Evolutionary conservation across 2,797 vertebrate species (phyloP).

Genomic region (Brachyalestes nurse): DNA sequence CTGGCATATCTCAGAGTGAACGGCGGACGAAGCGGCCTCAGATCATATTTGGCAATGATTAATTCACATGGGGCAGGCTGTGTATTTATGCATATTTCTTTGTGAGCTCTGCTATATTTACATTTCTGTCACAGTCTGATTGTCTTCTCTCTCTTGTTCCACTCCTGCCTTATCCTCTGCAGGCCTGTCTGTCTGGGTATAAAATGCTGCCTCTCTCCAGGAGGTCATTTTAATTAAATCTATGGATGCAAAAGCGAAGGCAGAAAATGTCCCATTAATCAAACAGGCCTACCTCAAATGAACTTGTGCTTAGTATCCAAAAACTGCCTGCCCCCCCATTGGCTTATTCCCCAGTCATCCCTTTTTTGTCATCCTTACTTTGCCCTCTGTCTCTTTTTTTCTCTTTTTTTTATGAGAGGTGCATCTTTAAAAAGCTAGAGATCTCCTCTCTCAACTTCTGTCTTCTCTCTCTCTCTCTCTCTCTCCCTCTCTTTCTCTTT

Average conservation of each 20-base stretch:
- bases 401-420: background rate
- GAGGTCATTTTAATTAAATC: constrained; percentile 64
- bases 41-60: constrained; percentile 43
- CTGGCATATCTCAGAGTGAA: constrained; percentile 11
- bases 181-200: constrained; percentile 46
- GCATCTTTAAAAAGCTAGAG: background rate
- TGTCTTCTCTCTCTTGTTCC: constrained; percentile 41
- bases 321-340: constrained; percentile 23
- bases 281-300: constrained; percentile 54
- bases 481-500: background rate
- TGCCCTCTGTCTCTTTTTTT: constrained; percentile 12
- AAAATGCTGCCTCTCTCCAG: constrained; percentile 52
- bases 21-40: constrained; percentile 6
- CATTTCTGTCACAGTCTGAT: constrained; percentile 53
- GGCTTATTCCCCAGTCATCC: constrained; percentile 5
- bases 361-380: constrained; percentile 36
- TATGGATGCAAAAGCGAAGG: constrained; percentile 44
- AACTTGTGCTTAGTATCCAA: constrained; percentile 53
- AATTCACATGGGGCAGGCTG: constrained; percentile 32
- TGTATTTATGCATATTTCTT: constrained; percentile 47
- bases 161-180: constrained; percentile 37
- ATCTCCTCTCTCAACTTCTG: background rate
- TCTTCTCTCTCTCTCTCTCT: background rate
- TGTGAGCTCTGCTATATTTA: constrained; percentile 54
- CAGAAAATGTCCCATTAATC: constrained; percentile 59